A percentile compares a stretch with the other conserved stretches of the same genome.
phyloP scores from a whole-genome alignment of 2,888 invertebrate species.

The Phrixothrix hirtus region DNA sequence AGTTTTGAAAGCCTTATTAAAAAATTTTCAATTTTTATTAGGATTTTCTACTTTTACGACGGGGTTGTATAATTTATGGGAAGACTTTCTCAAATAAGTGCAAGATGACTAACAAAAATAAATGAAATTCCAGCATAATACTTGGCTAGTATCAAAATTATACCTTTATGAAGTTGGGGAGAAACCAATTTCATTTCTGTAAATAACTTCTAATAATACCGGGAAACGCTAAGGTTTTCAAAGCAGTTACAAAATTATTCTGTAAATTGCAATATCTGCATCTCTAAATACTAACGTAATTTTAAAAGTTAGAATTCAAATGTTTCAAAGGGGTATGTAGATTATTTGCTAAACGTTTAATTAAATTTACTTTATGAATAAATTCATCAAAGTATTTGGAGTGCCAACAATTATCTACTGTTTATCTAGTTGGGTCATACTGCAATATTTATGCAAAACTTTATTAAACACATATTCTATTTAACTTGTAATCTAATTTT shows the following conservation, averaged over 20 bases:
- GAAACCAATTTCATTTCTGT: background rate
- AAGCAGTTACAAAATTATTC: background rate
- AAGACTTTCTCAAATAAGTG: slow-evolving; percentile 3
- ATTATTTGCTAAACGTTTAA: background rate
- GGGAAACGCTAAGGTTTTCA: background rate
- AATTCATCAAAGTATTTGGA: too few species aligned
- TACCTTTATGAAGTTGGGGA: background rate
- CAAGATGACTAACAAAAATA: slow-evolving; percentile 3
- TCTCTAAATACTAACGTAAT: background rate
- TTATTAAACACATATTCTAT: too few species aligned
- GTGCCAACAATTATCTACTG: too few species aligned
- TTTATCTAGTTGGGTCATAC: too few species aligned
- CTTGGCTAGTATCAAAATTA: background rate
- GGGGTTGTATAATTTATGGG: slow-evolving; percentile 15
- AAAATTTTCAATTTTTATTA: slow-evolving; percentile 27
- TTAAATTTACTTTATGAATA: background rate
- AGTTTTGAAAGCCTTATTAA: slow-evolving; percentile 31
- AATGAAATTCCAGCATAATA: background rate
- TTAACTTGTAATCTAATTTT: too few species aligned
- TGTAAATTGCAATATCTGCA: background rate
- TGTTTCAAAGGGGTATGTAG: background rate
- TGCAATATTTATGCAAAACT: too few species aligned
- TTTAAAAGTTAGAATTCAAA: background rate
- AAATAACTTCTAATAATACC: background rate
- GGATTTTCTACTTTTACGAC: slow-evolving; percentile 18